A percentile compares a stretch with the other conserved stretches of the same genome.
These are phyloP conservation scores for Grus americana DNA, from an alignment of 2,113 vertebrate species.

Conservation along the genomic window DNA sequence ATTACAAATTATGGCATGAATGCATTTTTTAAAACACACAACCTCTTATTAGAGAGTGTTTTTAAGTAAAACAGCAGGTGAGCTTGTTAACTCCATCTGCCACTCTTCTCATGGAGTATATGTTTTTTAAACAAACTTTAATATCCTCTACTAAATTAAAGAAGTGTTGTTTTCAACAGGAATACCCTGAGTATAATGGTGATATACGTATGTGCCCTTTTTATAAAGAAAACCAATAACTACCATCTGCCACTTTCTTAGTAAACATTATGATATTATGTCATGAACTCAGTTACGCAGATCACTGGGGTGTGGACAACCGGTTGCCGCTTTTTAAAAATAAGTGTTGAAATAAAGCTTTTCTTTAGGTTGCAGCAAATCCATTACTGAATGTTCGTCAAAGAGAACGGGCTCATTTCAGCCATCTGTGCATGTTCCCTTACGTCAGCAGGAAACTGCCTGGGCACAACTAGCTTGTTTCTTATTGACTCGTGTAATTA, in stretches of 20 bases:
- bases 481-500: not conserved
- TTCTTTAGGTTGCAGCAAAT: slow-evolving; percentile 21
- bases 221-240: not conserved
- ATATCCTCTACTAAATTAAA: not conserved
- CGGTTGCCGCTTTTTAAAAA: not conserved
- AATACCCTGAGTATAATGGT: not conserved
- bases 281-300: slow-evolving; percentile 25
- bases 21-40: not conserved
- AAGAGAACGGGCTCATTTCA: not conserved
- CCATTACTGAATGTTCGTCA: not conserved
- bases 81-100: not conserved
- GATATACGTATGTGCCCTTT: not conserved
- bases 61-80: not conserved
- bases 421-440: not conserved
- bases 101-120: not conserved
- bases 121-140: slow-evolving; percentile 15
- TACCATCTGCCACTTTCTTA: slow-evolving; percentile 33
- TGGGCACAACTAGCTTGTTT: not conserved
- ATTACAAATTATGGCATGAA: not conserved
- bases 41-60: not conserved
- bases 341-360: slow-evolving; percentile 20
- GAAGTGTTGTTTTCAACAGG: not conserved
- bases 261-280: not conserved
- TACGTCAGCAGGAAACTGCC: slow-evolving; percentile 23
- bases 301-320: not conserved